phyloP scores from a whole-genome alignment of 2,113 vertebrate species.

The Semnornis frantzii region DNA sequence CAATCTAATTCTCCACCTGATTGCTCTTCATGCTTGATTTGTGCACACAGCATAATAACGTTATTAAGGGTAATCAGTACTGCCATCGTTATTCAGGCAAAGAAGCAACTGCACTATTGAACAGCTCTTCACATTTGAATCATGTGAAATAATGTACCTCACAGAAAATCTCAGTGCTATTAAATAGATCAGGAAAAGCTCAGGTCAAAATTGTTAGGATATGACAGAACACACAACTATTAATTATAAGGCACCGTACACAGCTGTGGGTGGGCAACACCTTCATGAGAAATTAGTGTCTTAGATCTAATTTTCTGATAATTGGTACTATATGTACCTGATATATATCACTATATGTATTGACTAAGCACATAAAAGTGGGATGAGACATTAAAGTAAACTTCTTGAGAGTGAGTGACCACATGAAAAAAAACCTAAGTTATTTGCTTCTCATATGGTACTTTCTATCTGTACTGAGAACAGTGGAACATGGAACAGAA shows the following conservation, averaged over 20 bases:
- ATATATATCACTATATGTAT: not conserved
- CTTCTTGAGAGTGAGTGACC: not conserved
- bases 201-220: not conserved
- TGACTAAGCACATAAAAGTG: not conserved
- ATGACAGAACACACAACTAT: not conserved
- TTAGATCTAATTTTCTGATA: not conserved
- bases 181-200: not conserved
- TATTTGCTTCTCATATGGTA: not conserved
- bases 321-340: not conserved
- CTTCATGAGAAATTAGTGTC: not conserved
- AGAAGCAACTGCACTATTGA: not conserved
- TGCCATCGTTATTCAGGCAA: not conserved
- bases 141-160: not conserved
- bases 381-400: not conserved
- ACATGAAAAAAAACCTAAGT: not conserved
- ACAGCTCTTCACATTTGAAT: not conserved
- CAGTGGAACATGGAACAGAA: not conserved
- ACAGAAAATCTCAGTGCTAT: not conserved
- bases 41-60: constrained; percentile 21
- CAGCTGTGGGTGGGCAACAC: not conserved
- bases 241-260: not conserved
- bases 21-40: constrained; percentile 48
- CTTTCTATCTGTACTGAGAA: not conserved
- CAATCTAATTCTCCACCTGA: constrained; percentile 53
- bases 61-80: constrained; percentile 54